Conservation (phyloP, 2,888 invertebrate species). For the Apeira syringaria region DNA sequence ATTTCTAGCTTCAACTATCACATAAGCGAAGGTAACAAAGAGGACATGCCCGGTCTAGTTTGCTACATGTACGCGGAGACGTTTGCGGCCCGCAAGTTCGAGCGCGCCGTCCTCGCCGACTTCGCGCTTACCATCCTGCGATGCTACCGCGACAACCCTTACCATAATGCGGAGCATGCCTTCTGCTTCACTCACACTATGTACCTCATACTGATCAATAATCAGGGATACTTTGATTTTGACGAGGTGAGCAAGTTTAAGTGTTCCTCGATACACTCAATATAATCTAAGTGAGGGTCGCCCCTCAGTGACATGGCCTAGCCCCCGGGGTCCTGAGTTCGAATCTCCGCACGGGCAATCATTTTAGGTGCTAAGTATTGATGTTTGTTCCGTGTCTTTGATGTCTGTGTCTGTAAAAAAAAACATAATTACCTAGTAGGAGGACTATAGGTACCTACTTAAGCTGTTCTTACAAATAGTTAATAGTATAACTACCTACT, state of each 20-base stretch:
- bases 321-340: too few relatives aligned
- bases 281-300: too few relatives aligned
- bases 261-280: too few relatives aligned
- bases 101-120: conserved; percentile 58
- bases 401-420: too few relatives aligned
- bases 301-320: too few relatives aligned
- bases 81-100: conserved; percentile 65
- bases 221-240: conserved; percentile 69
- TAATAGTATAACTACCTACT: too few relatives aligned
- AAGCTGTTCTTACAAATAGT: too few relatives aligned
- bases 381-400: too few relatives aligned
- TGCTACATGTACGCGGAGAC: conserved; percentile 79
- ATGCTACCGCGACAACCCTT: conserved; percentile 81
- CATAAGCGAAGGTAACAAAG: conserved; percentile 71
- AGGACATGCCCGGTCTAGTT: conserved; percentile 78
- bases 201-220: conserved; percentile 78
- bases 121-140: conserved; percentile 75
- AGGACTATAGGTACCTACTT: too few relatives aligned
- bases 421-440: too few relatives aligned
- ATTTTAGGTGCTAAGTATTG: too few relatives aligned
- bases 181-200: conserved; percentile 85
- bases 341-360: too few relatives aligned
- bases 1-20: conserved; percentile 80
- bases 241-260: conserved; percentile 76
- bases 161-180: conserved; percentile 86